phyloP scores from a whole-genome alignment of 2,888 invertebrate species.

The Taenaris catops region DNA sequence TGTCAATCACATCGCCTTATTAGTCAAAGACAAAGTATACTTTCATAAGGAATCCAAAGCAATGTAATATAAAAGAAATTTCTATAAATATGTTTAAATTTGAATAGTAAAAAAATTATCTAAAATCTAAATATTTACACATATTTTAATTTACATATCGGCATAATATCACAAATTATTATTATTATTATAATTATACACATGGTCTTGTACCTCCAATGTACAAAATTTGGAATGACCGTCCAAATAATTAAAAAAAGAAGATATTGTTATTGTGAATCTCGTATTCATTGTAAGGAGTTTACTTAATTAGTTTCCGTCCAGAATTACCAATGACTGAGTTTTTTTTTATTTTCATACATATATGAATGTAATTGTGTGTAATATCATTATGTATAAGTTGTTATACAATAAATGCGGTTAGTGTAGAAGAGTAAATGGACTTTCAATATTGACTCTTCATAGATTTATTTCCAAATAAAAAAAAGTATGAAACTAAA shows the following conservation, averaged over 20 bases:
- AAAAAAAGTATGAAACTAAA: conserved; percentile 38
- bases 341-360: conserved; percentile 52
- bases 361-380: conserved; percentile 37
- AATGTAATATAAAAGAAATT: too few relatives aligned
- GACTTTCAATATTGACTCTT: conserved; percentile 40
- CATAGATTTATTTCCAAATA: conserved; percentile 65
- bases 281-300: conserved; percentile 44
- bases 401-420: conserved; percentile 48
- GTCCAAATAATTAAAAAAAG: conserved; percentile 39
- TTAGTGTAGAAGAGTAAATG: conserved; percentile 43
- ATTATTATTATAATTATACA: too few relatives aligned
- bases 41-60: too few relatives aligned
- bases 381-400: conserved; percentile 31
- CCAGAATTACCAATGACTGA: conserved; percentile 75
- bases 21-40: conserved; percentile 39
- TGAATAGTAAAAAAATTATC: conserved; percentile 9
- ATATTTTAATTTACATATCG: conserved; percentile 3
- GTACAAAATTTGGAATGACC: conserved; percentile 38
- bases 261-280: conserved; percentile 36
- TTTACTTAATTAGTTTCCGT: conserved; percentile 76
- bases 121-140: conserved; percentile 7
- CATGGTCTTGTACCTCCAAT: background rate
- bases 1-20: conserved; percentile 50
- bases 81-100: too few relatives aligned
- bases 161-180: background rate